phyloP scores from a whole-genome alignment of 2,113 vertebrate genomes.

The Urocolius indicus region DNA sequence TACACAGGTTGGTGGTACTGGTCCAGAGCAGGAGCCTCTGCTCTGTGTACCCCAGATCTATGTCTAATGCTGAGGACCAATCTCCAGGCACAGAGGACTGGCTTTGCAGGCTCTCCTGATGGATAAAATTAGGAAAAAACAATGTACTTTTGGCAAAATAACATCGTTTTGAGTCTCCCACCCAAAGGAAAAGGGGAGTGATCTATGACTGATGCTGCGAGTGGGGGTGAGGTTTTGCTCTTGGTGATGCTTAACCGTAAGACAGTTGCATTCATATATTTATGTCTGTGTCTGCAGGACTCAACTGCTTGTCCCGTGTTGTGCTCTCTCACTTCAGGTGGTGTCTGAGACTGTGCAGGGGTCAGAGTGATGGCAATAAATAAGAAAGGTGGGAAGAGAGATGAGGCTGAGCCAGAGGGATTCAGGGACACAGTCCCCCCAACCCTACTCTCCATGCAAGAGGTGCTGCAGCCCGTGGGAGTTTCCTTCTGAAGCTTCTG shows the following conservation, averaged over 20 bases:
- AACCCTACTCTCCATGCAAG: fast-evolving
- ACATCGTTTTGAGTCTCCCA: background rate
- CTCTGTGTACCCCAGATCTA: fast-evolving
- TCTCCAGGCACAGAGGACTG: background rate
- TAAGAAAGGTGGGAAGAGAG: background rate
- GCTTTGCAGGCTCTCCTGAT: background rate
- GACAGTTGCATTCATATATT: background rate
- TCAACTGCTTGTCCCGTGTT: background rate
- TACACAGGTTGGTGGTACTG: fast-evolving
- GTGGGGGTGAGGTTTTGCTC: background rate
- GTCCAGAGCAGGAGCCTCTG: background rate
- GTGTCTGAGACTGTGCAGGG: background rate
- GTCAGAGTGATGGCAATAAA: background rate
- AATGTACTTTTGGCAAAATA: background rate
- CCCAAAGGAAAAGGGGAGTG: background rate
- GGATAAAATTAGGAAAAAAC: background rate
- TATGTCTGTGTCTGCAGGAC: background rate
- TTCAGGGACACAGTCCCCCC: background rate
- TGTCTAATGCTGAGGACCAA: fast-evolving
- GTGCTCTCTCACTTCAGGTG: background rate
- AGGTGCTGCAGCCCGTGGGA: background rate
- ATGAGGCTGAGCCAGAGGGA: background rate
- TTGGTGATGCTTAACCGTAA: background rate
- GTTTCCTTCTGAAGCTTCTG: background rate
- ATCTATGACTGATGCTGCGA: background rate